Evolutionary conservation across 1,140 invertebrate genomes (phyloP).

Genomic region (Hydropsyche tenuis): DNA sequence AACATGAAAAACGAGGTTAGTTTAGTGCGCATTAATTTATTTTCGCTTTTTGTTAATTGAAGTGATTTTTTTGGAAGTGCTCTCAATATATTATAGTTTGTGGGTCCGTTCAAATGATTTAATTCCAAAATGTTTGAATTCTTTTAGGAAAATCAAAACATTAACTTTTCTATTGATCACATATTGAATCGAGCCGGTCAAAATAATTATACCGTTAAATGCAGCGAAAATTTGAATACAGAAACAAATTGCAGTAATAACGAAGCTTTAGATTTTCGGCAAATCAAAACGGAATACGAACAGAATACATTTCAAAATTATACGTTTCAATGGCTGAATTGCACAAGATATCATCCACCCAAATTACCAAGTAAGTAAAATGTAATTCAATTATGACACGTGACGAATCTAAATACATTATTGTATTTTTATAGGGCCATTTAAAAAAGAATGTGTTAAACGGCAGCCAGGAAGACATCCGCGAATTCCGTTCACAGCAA

Average conservation of each 20-base stretch:
- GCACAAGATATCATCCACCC: constrained; percentile 73
- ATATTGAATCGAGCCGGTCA: constrained; percentile 56
- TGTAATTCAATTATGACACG: no score
- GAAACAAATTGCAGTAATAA: constrained; percentile 1
- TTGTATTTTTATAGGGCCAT: constrained; percentile 50
- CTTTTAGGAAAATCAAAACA: constrained; percentile 37
- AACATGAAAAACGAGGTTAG: constrained; percentile 19
- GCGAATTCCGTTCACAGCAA: constrained; percentile 55
- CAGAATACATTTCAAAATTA: constrained; percentile 33
- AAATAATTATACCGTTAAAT: constrained; percentile 37
- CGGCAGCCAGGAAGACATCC: constrained; percentile 59
- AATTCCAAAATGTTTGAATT: no score
- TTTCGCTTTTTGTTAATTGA: no score
- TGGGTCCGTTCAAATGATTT: not conserved
- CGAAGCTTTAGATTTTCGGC: constrained; percentile 47
- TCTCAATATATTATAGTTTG: not conserved
- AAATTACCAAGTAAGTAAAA: constrained; percentile 67
- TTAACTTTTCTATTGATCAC: constrained; percentile 57
- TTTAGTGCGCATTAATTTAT: not conserved
- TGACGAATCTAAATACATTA: no score
- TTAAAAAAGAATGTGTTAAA: constrained; percentile 54
- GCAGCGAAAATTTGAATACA: constrained; percentile 39
- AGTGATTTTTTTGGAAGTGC: not conserved
- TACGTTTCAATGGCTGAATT: constrained; percentile 66
- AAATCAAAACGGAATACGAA: constrained; percentile 29